Evolutionary conservation across 2,888 invertebrate genomes (phyloP).

Genomic region (Drosophila mimica): DNA sequence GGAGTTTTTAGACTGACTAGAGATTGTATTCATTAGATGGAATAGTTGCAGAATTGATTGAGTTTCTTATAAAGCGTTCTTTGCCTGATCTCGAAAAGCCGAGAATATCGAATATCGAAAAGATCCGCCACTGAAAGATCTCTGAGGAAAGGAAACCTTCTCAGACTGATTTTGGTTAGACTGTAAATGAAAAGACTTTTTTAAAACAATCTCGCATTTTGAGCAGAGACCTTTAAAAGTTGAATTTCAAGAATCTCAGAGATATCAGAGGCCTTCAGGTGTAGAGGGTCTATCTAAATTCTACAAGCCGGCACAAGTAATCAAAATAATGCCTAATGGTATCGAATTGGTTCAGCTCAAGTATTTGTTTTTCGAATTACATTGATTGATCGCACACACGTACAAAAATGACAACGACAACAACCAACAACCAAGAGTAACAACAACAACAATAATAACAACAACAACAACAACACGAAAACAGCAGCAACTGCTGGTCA

Average conservation of each 20-base stretch:
- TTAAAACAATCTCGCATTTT: background rate
- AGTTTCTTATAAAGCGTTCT: background rate
- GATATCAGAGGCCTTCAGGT: background rate
- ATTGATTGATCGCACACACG: slow-evolving; percentile 56
- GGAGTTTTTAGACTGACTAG: background rate
- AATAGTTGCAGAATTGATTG: background rate
- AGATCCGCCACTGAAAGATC: background rate
- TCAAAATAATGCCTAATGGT: slow-evolving; percentile 20
- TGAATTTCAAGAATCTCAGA: background rate
- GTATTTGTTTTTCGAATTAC: slow-evolving; percentile 36
- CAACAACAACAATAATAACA: slow-evolving; percentile 16
- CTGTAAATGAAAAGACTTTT: background rate
- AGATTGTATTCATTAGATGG: background rate
- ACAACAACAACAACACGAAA: slow-evolving; percentile 27
- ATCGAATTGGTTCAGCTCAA: slow-evolving; percentile 55
- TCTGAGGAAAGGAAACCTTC: background rate
- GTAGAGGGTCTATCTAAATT: slow-evolving; percentile 6
- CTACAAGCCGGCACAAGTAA: slow-evolving; percentile 29
- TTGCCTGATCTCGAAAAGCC: background rate
- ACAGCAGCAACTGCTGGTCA: slow-evolving; percentile 35
- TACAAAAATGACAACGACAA: slow-evolving; percentile 23
- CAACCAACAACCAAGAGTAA: slow-evolving; percentile 25
- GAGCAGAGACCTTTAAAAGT: background rate
- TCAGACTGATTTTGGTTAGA: background rate
- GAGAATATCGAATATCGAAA: background rate